Conservation (phyloP, 2,797 vertebrate species). For the Tympanoctomys barrerae region DNA sequence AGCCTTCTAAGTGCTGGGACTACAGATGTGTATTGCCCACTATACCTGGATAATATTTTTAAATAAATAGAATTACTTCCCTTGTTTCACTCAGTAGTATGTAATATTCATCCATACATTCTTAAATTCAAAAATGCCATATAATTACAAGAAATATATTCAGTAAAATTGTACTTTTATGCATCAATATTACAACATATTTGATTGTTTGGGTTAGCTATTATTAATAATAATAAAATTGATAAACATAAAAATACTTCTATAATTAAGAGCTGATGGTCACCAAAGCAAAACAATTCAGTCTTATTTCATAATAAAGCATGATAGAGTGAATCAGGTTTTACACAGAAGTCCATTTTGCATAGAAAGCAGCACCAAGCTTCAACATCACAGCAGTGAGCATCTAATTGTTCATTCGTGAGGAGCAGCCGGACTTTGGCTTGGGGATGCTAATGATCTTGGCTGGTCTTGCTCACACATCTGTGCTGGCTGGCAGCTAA, state of each 20-base stretch:
- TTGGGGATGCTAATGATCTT: not conserved
- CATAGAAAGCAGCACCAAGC: not conserved
- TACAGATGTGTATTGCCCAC: not conserved
- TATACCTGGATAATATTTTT: not conserved
- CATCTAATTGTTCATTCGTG: not conserved
- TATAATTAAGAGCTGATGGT: not conserved
- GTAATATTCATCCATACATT: not conserved
- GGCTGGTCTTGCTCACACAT: not conserved
- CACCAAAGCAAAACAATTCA: not conserved
- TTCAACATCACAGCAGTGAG: not conserved
- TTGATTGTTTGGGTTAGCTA: not conserved
- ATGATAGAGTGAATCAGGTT: not conserved
- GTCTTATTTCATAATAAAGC: not conserved
- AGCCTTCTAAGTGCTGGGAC: not conserved
- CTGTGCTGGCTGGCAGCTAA: not conserved
- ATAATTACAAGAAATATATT: not conserved
- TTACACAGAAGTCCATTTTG: not conserved
- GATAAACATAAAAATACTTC: not conserved
- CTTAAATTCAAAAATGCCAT: slow-evolving; percentile 41
- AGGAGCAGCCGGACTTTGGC: not conserved
- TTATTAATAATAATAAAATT: not conserved
- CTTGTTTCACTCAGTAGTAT: not conserved
- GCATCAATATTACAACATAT: not conserved
- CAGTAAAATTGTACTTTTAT: slow-evolving; percentile 22
- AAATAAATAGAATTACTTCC: slow-evolving; percentile 1